Evolutionary conservation across 2,888 invertebrate species (phyloP).

Genomic region (Rhagium mordax): DNA sequence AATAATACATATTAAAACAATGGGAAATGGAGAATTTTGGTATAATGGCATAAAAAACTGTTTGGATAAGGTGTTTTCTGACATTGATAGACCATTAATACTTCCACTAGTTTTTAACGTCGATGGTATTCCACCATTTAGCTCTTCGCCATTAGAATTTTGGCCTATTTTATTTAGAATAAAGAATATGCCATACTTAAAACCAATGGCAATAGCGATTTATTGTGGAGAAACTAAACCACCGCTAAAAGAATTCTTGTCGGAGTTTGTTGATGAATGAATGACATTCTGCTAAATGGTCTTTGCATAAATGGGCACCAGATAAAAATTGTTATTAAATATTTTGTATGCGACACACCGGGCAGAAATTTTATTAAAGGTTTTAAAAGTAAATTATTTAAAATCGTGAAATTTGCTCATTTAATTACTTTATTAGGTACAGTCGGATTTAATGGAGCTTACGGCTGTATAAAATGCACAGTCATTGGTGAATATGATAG

Average conservation of each 20-base stretch:
- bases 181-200: slow-evolving; percentile 32
- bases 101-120: slow-evolving; percentile 40
- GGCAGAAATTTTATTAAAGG: slow-evolving; percentile 49
- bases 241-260: slow-evolving; percentile 36
- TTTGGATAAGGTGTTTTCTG: slow-evolving; percentile 22
- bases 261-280: slow-evolving; percentile 48
- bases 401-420: not conserved
- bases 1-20: slow-evolving; percentile 13
- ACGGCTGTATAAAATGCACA: slow-evolving; percentile 51
- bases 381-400: slow-evolving; percentile 17
- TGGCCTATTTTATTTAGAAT: slow-evolving; percentile 46
- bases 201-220: slow-evolving; percentile 45
- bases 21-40: slow-evolving; percentile 41
- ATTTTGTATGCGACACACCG: slow-evolving; percentile 50
- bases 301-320: slow-evolving; percentile 38
- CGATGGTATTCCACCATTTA: slow-evolving; percentile 44
- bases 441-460: slow-evolving; percentile 46
- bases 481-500: slow-evolving; percentile 47
- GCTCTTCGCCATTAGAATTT: slow-evolving; percentile 40
- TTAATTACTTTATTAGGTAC: slow-evolving; percentile 39
- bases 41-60: slow-evolving; percentile 41
- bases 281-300: slow-evolving; percentile 5
- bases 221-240: slow-evolving; percentile 50
- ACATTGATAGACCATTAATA: slow-evolving; percentile 24
- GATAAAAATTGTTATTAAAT: slow-evolving; percentile 36